Evolutionary conservation across 2,888 invertebrate genomes (phyloP), one percentile per base, ranked within the genome.

Genomic region (Asteroscopus sphinx): DNA sequence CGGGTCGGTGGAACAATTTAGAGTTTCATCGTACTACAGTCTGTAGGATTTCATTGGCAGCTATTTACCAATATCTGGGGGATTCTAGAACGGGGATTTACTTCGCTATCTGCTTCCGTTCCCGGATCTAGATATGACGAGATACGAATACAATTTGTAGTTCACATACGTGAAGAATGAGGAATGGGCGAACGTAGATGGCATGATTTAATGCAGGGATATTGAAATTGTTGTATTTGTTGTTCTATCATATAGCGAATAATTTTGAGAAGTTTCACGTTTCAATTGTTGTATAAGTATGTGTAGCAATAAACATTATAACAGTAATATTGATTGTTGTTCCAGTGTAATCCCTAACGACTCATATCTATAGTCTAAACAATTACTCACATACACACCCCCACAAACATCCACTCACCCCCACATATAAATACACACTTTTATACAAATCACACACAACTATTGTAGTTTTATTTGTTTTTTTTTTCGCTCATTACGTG

Each of bases 31-130:
- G 47, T 42, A 42, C 36, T 16, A 5, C 11, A 40, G 42, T 57
- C 37, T 39, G 46, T 30, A 30, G 52, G 66, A 71, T 72, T 68
- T 74, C 68, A 68, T 76, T 72, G 63, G 66, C 48, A 53, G 46
- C 37, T 72, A 70, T 69, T 73, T 76, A 74, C 74, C 68, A 61
- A 74, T 76, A 72, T 65, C 55, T 59, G 51, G 13, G 37, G 56
- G 41, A 37, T 48, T 62, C 53, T 67, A 59, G 57, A 63, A 37
- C 58, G 41, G 52, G 57, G 66, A 62, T 73, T 69, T 65, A 52
- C 58, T 58, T 30, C 54, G 46, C 39, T 65, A 59, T 59, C 45
- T 55, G 40, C 44, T 67, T 64, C 65, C 65, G 57, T 55, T 49
- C 44, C 47, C 39, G 42, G 52, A 65, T 67, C 57, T 53, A 51